A percentile compares a stretch with the other conserved stretches of the same genome.
phyloP scores from a whole-genome alignment of 1,140 invertebrate genomes.

The Orussus abietinus region DNA sequence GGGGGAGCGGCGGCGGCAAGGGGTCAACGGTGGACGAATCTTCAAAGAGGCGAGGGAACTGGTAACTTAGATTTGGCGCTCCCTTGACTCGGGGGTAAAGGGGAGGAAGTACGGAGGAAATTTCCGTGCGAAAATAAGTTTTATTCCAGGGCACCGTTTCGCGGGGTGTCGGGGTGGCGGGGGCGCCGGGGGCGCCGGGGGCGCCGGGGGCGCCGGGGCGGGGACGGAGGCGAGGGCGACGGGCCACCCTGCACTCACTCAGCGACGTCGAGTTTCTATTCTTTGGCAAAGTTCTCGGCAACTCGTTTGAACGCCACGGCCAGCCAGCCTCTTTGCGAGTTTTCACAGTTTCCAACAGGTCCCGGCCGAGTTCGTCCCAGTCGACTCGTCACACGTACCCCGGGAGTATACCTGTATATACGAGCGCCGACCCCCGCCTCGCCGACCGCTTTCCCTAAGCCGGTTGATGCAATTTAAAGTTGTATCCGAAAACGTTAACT shows the following conservation, averaged over 20 bases:
- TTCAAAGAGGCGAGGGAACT: too few relatives aligned
- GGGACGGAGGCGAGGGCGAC: slow-evolving; percentile 9
- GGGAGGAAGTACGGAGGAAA: too few relatives aligned
- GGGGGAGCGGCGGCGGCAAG: too few relatives aligned
- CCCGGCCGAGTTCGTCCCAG: too few relatives aligned
- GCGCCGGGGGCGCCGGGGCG: neutral
- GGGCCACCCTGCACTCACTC: slow-evolving; percentile 10
- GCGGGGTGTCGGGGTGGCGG: slow-evolving; percentile 4
- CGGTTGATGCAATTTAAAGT: neutral
- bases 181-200: neutral
- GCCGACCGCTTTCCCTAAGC: too few relatives aligned
- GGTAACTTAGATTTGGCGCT: too few relatives aligned
- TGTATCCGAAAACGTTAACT: slow-evolving; percentile 1
- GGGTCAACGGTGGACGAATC: too few relatives aligned
- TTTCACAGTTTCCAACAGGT: slow-evolving; percentile 16
- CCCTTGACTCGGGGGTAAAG: too few relatives aligned
- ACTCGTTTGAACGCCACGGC: slow-evolving; percentile 31
- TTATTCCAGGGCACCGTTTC: slow-evolving; percentile 26
- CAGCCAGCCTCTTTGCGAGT: slow-evolving; percentile 16
- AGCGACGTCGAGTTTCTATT: slow-evolving; percentile 24
- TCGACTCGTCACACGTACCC: too few relatives aligned
- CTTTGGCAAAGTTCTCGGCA: slow-evolving; percentile 27
- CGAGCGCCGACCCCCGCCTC: too few relatives aligned
- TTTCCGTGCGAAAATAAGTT: slow-evolving; percentile 28
- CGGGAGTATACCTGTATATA: too few relatives aligned